These are phyloP conservation scores for Phoenoteleia sp. DNA, from an alignment of 2,888 invertebrate species.

Conservation along the genomic window DNA sequence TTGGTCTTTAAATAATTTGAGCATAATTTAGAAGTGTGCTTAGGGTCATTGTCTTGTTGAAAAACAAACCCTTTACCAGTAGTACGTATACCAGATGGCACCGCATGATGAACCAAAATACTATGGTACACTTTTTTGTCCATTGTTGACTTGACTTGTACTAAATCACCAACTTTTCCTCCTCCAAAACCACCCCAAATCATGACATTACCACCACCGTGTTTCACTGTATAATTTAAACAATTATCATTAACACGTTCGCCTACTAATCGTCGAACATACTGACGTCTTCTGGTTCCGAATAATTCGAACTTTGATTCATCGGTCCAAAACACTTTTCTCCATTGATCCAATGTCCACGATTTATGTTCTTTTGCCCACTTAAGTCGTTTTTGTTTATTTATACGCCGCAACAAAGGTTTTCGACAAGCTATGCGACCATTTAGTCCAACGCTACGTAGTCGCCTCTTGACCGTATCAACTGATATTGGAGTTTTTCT, in stretches of 20 bases:
- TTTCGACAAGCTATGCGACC: slow-evolving; percentile 24
- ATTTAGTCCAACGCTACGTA: background rate
- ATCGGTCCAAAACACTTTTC: slow-evolving; percentile 25
- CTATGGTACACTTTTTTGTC: slow-evolving; percentile 59
- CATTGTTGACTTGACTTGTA: background rate
- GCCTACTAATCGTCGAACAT: slow-evolving; percentile 22
- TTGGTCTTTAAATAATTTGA: slow-evolving; percentile 49
- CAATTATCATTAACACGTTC: slow-evolving; percentile 47
- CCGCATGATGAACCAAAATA: slow-evolving; percentile 54
- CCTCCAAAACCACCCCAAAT: slow-evolving; percentile 46
- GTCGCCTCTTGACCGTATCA: slow-evolving; percentile 3
- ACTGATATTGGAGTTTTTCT: slow-evolving; percentile 25
- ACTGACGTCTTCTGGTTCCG: slow-evolving; percentile 38
- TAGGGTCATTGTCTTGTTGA: slow-evolving; percentile 69
- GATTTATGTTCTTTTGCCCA: slow-evolving; percentile 44
- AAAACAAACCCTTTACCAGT: slow-evolving; percentile 66
- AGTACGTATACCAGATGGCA: slow-evolving; percentile 53
- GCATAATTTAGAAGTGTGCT: slow-evolving; percentile 64
- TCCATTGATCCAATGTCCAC: background rate
- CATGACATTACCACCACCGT: no score
- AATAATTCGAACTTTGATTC: slow-evolving; percentile 69
- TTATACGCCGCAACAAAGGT: slow-evolving; percentile 23
- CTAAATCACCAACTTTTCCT: background rate
- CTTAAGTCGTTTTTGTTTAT: slow-evolving; percentile 46
- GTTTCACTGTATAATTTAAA: slow-evolving; percentile 69